phyloP scores from a whole-genome alignment of 2,113 vertebrate species.

The Vulpes lagopus region DNA sequence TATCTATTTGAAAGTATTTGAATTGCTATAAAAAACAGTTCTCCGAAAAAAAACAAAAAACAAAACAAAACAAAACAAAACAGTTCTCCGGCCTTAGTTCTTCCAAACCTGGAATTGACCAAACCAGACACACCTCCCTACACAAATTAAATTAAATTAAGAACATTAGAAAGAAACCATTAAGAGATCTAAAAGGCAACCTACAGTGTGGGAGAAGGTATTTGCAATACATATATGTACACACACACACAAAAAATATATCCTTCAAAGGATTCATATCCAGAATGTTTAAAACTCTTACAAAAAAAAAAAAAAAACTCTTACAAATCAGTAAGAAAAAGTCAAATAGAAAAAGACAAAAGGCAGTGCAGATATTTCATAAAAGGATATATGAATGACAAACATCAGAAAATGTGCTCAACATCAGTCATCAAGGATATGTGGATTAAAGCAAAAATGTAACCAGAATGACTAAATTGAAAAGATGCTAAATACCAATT shows the following conservation, averaged over 20 bases:
- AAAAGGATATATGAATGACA: not conserved
- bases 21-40: not conserved
- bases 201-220: not conserved
- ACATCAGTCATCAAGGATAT: not conserved
- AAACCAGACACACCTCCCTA: not conserved
- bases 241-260: not conserved
- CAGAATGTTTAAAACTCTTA: not conserved
- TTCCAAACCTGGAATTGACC: not conserved
- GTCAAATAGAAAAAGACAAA: not conserved
- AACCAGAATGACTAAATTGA: not conserved
- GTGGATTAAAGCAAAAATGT: not conserved
- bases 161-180: not conserved
- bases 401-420: not conserved
- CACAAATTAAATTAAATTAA: not conserved
- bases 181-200: conserved; percentile 1
- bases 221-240: not conserved
- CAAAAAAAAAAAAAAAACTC: not conserved
- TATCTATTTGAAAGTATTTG: not conserved
- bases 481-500: not conserved
- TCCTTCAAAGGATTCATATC: not conserved
- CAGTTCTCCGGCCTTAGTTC: not conserved
- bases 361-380: not conserved
- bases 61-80: not conserved
- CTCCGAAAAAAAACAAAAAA: not conserved
- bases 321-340: not conserved